phyloP scores from a whole-genome alignment of 92 coral and sea anemone genomes.

The Palythoa caribaeorum region DNA sequence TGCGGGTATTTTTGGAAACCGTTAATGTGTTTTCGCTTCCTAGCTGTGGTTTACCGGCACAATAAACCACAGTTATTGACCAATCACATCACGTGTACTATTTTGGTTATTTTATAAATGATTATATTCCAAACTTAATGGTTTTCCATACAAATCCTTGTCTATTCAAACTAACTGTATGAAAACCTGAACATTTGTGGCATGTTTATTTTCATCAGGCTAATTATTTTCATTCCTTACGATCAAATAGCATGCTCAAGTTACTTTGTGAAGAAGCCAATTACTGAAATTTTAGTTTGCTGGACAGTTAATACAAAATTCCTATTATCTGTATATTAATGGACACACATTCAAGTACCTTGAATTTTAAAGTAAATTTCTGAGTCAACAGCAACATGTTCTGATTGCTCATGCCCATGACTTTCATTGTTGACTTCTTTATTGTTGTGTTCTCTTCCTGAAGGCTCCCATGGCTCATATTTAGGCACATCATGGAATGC shows the following conservation, averaged over 20 bases:
- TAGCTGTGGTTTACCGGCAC: too few relatives aligned
- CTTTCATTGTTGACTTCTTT: background rate
- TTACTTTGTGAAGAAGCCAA: slow-evolving; percentile 7
- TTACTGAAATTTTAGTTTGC: slow-evolving; percentile 1
- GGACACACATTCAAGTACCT: slow-evolving; percentile 9
- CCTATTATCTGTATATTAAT: background rate
- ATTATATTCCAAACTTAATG: background rate
- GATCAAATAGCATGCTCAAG: background rate
- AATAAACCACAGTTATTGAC: too few relatives aligned
- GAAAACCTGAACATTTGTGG: background rate
- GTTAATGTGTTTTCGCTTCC: too few relatives aligned
- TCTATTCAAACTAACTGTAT: background rate
- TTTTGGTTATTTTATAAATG: too few relatives aligned
- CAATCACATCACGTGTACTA: too few relatives aligned
- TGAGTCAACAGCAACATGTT: slow-evolving; percentile 7
- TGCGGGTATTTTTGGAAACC: too few relatives aligned
- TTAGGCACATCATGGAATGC: background rate
- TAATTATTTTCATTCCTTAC: background rate
- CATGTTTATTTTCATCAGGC: background rate
- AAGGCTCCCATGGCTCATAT: background rate
- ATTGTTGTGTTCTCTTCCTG: slow-evolving; percentile 1
- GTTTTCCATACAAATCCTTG: slow-evolving; percentile 1
- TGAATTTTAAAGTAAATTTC: background rate
- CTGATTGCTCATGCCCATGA: slow-evolving; percentile 6
- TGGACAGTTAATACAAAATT: background rate